Base-by-base conservation (phyloP, 2,113 vertebrate species). In the Baryphthengus martii region DNA sequence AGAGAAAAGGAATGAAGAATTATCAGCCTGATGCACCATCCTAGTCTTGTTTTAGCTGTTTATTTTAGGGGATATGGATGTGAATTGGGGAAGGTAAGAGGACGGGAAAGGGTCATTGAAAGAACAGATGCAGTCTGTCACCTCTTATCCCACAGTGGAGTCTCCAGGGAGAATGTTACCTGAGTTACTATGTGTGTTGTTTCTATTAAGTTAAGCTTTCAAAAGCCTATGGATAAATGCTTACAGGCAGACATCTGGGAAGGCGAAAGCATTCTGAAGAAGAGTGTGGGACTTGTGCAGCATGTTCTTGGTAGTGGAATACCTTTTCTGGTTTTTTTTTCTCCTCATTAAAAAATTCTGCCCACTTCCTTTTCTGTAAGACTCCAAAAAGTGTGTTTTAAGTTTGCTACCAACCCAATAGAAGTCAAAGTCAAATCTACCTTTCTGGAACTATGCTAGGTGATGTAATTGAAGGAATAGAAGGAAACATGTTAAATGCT, bases 231-330 rank as follows among this genome's bases (percentile, higher is more conserved):
- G 55, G 37, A 3, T 15, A 45, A 47, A 3, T 39, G 31, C 2
- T 37, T 55, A 33, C 45, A 16, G 4, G 17, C 10, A 68, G 72
- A 25, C 2, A 9, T 72, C 55, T 72, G 23, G 13, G 29, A 85
- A 77, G 26, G 35, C 39, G 42, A 55, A 82, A 79, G 6, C 18
- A 18, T 76, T 79, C 26, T 72, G 24, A 40, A 55, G 71, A 75
- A 2, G 12, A 56, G 2, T 7, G 6, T 6, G 35, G 19, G 23
- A 5, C 15, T n/a, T n/a, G 29, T 1, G 6, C 0, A 1, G 0
- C 3, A 0, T 35, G 42, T 35, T 82, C 33, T 83, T 79, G 62
- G 62, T 29, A 76, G 11, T 23, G 9, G 37, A 62, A 28, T 45
- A n/a, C 2, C 3, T 61, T 55, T 77, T 39, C 37, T 33, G 42